Evolutionary conservation across 2,797 vertebrate species (phyloP), one percentile per base, ranked within the genome.

Genomic region (Erithacus rubecula): DNA sequence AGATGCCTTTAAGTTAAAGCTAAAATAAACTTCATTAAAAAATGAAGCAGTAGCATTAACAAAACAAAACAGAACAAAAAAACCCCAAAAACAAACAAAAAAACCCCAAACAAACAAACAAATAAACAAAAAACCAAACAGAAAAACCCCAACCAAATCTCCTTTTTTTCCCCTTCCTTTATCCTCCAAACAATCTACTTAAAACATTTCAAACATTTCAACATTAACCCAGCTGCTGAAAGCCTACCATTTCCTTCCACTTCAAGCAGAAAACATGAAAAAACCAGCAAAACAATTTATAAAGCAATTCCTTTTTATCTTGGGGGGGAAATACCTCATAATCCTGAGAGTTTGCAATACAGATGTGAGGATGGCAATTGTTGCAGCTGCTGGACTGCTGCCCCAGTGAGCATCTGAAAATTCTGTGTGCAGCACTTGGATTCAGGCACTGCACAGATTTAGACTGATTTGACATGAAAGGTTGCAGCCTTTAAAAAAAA

Each of bases 221-320:
- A 77, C 0, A 1, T 55, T 64, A 95, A 29, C 39, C 65, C 51
- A 64, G 34, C 26, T 85, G 36, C 62, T 53, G 34, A 70, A 86
- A 60, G 46, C 23, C 59, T 77, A 47, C 11, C 10, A 21, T 64
- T 77, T 89, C 30, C 49, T 47, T 77, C n/a, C 77, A 74, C 63
- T 80, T 89, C 64, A 64, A 78, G n/a, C 15, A 46, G 53, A 79
- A 87, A 78, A 71, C 53, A 68, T 5, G 10, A 58, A 36, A 71
- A 65, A 65, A 77, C 1, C 5, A 70, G 24, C 23, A 44, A 34
- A 85, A 59, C 13, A 43, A 46, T 32, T 46, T 60, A 34, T 43
- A 81, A 78, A 93, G 27, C 9, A 23, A 41, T 34, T 90, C 21
- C 8, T 86, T 80, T 85, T 83, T 62, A 52, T 92, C 30, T 52